Evolutionary conservation across 2,113 vertebrate genomes (phyloP).

Genomic region (Bubo scandiacus): DNA sequence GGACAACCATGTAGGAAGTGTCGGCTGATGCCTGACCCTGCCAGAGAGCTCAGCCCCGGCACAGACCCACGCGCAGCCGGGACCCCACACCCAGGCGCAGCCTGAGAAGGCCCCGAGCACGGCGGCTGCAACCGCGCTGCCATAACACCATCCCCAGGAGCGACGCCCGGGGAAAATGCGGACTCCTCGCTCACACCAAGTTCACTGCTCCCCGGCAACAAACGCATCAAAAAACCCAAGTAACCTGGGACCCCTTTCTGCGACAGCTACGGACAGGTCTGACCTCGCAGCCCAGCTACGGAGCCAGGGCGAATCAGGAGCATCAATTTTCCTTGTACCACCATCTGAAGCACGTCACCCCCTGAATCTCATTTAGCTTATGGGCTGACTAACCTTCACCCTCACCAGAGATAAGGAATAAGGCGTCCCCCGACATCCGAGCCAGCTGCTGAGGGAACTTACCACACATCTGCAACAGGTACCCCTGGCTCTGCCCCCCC

Average conservation of each 20-base stretch:
- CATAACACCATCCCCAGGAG: fast-evolving
- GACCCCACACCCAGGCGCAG: fast-evolving
- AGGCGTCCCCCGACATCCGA: not conserved
- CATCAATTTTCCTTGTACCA: fast-evolving
- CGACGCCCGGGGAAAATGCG: fast-evolving
- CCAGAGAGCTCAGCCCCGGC: not conserved
- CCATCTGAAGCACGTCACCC: not conserved
- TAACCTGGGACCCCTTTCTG: not conserved
- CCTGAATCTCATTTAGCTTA: fast-evolving
- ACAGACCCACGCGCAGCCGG: fast-evolving
- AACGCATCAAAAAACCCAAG: fast-evolving
- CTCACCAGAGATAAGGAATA: not conserved
- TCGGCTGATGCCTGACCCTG: no score
- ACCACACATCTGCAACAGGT: fast-evolving
- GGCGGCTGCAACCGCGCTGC: fast-evolving
- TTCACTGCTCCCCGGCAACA: not conserved
- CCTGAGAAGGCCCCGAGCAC: not conserved
- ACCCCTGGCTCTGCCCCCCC: no score
- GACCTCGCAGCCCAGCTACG: fast-evolving
- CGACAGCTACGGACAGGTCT: not conserved
- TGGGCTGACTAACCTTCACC: not conserved
- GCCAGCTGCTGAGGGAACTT: not conserved
- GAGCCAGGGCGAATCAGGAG: not conserved
- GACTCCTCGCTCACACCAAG: fast-evolving
- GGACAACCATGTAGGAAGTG: fast-evolving